Evolutionary conservation across 2,888 invertebrate species (phyloP), one percentile per base, ranked within the genome.

Genomic region (Allygus modestus): DNA sequence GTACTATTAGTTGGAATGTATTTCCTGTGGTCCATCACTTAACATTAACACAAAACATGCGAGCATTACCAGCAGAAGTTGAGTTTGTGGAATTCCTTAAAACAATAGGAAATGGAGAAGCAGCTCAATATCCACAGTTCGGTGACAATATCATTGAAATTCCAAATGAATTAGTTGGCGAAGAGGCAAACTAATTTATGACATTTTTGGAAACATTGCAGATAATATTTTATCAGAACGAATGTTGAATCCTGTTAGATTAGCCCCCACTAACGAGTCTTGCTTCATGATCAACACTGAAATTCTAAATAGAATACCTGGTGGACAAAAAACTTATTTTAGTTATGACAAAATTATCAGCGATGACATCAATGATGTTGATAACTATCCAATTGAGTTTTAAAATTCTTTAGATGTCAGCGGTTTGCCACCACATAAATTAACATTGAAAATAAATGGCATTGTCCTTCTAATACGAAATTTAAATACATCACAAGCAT

Each of bases 391-490:
- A 0, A 65, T 65, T 65, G 65, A 71, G 71, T 23, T 71, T 71
- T 71, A 26, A 31, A 71, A 71, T 71, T 71, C 26, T 26, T 71
- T 71, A 31, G 23, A 71, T 71, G 71, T 71, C 31, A 71, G 71
- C 26, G 31, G 71, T 71, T 71, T 71, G 71, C 71, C 71, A 31
- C 71, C 71, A 71, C 71, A 71, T 71, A 71, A 71, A 23, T 31
- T 71, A 71, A 23, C 26, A 31, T 28, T 71, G 31, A 71, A 71
- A 71, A 7, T 71, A 1, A 71, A 71, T 23, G 71, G n/a, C 71
- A 71, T 71, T 71, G 71, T 71, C 26, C 71, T 71, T 20, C 9
- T 71, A 31, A 71, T 28, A 17, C 23, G 71, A 71, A 71, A 71
- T 71, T 71, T 26, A 31, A 71, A 71, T 71, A 71, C 71, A 17